These are phyloP conservation scores for Barnardius zonarius DNA, from an alignment of 2,113 vertebrate species.

Conservation along the genomic window DNA sequence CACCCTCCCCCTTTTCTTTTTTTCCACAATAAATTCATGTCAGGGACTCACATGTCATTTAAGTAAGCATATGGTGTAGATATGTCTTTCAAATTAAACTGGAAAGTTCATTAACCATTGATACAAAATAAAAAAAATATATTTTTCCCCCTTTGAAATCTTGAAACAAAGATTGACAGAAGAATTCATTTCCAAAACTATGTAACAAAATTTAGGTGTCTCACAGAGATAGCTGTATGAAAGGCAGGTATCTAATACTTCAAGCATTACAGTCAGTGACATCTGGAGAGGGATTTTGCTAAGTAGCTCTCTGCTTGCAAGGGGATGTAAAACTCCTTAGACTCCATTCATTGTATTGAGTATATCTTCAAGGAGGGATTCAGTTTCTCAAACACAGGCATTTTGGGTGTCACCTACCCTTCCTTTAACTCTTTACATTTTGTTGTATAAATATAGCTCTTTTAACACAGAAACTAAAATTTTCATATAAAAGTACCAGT, in stretches of 20 bases:
- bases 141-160: not conserved
- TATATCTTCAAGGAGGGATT: not conserved
- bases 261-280: not conserved
- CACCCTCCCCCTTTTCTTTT: too few relatives aligned
- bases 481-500: not conserved
- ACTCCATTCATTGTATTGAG: not conserved
- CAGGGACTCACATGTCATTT: not conserved
- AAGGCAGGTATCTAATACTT: not conserved
- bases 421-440: not conserved
- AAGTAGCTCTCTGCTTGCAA: not conserved
- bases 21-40: too few relatives aligned
- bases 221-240: not conserved
- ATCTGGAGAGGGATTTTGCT: not conserved
- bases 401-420: not conserved
- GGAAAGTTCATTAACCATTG: not conserved
- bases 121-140: not conserved
- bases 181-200: not conserved
- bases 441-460: not conserved
- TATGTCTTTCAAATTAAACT: not conserved
- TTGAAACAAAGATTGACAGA: not conserved
- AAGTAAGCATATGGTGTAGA: not conserved
- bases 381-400: not conserved
- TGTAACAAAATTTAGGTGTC: not conserved
- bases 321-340: not conserved
- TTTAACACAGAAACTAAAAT: not conserved